A percentile compares a stretch with the other conserved stretches of the same genome.
phyloP scores from a whole-genome alignment of 2,888 invertebrate genomes.

The Deroplatys truncata region DNA sequence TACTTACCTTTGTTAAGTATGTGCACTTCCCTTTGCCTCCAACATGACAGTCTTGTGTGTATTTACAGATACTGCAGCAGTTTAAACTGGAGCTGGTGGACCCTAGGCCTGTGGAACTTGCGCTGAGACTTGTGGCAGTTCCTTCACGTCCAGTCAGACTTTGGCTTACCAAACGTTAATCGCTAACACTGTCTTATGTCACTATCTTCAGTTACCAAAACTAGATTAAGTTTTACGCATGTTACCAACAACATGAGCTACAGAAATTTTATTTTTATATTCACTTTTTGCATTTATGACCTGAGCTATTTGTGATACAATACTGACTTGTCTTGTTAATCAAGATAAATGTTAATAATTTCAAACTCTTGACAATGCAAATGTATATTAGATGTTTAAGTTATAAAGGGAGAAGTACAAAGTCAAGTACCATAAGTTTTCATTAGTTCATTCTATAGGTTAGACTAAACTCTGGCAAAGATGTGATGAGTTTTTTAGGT shows the following conservation, averaged over 20 bases:
- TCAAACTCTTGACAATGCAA: neutral
- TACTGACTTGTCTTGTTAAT: no score
- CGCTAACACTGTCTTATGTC: neutral
- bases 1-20: no score
- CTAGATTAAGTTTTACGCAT: neutral
- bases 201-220: neutral
- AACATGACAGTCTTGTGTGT: no score
- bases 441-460: neutral
- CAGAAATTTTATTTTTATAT: neutral
- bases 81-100: constrained; percentile 53
- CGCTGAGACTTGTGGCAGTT: constrained; percentile 57
- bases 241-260: neutral
- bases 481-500: neutral
- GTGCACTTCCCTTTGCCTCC: no score
- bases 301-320: neutral
- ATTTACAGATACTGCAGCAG: constrained; percentile 48
- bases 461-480: neutral
- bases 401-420: neutral
- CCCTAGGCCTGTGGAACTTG: constrained; percentile 50
- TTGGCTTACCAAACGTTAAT: constrained; percentile 36
- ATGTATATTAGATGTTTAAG: neutral
- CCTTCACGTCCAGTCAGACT: constrained; percentile 52
- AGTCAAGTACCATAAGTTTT: neutral
- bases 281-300: neutral
- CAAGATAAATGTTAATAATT: no score